Conservation (phyloP, 2,113 vertebrate genomes). For the Rhabdomys dilectus region DNA sequence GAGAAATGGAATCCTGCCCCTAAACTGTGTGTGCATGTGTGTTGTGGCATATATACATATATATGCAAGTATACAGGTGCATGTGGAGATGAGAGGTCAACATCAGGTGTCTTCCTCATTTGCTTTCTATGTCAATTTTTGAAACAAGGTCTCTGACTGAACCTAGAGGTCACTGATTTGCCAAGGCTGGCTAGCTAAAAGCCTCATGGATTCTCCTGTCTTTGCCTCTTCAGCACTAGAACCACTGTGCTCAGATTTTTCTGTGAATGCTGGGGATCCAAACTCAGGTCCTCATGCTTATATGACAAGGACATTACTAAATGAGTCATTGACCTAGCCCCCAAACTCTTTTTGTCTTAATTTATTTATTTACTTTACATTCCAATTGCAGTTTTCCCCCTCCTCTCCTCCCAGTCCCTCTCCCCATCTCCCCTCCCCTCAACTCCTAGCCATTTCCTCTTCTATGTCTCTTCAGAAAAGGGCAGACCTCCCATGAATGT, state of each 20-base stretch:
- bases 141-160: background rate
- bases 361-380: background rate
- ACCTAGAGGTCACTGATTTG: background rate
- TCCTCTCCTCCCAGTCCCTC: background rate
- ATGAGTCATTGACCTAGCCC: background rate
- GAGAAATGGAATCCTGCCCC: background rate
- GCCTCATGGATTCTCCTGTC: background rate
- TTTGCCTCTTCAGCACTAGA: background rate
- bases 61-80: background rate
- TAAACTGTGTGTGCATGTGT: background rate
- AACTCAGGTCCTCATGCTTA: background rate
- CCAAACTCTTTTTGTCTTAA: background rate
- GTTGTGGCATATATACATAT: background rate
- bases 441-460: background rate
- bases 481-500: background rate
- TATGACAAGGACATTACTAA: background rate
- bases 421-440: background rate
- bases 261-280: background rate
- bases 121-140: background rate
- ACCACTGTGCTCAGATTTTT: background rate
- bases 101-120: background rate
- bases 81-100: background rate
- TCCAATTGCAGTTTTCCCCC: background rate
- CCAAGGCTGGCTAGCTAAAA: background rate
- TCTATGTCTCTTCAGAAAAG: background rate